Percentiles rank a stretch among this genome's conserved stretches.
These are phyloP conservation scores for Stenichneumon culpator DNA, from an alignment of 2,888 invertebrate species.

Conservation along the genomic window DNA sequence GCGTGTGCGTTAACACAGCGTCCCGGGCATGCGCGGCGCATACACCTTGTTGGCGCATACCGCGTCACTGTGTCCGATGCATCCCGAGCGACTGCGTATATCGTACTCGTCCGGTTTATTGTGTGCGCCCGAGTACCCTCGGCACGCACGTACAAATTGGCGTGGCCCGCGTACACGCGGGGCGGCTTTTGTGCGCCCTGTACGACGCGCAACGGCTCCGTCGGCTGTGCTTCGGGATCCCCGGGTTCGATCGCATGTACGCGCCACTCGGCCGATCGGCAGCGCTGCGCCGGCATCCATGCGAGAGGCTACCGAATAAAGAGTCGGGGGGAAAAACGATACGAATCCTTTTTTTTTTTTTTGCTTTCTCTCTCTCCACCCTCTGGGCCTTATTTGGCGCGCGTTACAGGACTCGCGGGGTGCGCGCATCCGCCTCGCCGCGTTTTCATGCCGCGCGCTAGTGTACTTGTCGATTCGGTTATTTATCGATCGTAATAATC, in stretches of 20 bases:
- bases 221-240: slow-evolving; percentile 47
- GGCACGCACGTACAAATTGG: slow-evolving; percentile 80
- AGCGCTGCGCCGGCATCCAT: slow-evolving; percentile 25
- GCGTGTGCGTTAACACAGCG: slow-evolving; percentile 54
- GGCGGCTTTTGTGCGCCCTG: slow-evolving; percentile 29
- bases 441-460: slow-evolving; percentile 9
- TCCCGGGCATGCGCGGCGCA: slow-evolving; percentile 50
- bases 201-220: background rate
- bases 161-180: slow-evolving; percentile 29
- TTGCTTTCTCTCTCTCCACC: slow-evolving; percentile 14
- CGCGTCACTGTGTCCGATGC: background rate
- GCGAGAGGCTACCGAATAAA: slow-evolving; percentile 62
- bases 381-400: slow-evolving; percentile 44
- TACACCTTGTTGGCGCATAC: slow-evolving; percentile 20
- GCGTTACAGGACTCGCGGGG: slow-evolving; percentile 7
- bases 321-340: slow-evolving; percentile 38
- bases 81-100: background rate
- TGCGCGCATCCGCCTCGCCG: background rate
- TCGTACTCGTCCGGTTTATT: slow-evolving; percentile 40
- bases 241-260: slow-evolving; percentile 58
- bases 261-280: slow-evolving; percentile 40
- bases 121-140: slow-evolving; percentile 68
- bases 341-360: slow-evolving; percentile 15
- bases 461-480: slow-evolving; percentile 45
- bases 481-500: slow-evolving; percentile 57